Evolutionary conservation across 2,113 vertebrate species (phyloP), one percentile per base, ranked within the genome.

Genomic region (Dipodomys stephensi): DNA sequence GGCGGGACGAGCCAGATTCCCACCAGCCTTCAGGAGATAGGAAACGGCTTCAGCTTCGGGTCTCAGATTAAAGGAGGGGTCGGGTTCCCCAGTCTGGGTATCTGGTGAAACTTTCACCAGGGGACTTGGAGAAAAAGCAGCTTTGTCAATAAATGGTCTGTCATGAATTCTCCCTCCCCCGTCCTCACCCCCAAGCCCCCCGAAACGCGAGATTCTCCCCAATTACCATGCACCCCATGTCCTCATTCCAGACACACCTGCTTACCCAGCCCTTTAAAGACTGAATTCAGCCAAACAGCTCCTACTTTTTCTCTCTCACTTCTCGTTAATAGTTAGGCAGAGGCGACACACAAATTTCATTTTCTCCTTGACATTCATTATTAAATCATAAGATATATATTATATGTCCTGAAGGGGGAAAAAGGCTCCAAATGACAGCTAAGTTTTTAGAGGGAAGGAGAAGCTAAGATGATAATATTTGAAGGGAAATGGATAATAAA

Each of bases 61-160:
- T 93, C 93, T 94, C 96, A 80, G 81, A 86, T 94, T 64, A 91
- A 95, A 94, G 74, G 20, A 57, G 46, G 92, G 86, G 39, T 93
- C 57, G 25, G 60, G 39, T 95, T 96, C 94, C 90, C 91, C 30
- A 87, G 79, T 68, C 13, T 60, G 72, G 71, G 2, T 85, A 85
- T 94, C 90, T 94, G 95, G 93, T 90, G 79, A 82, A 53, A 53
- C 39, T 82, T 74, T 74, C 68, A 94, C 85, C 16, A 22, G 32
- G 85, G 74, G 57, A 88, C 46, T 28, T 64, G 60, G 71, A 76
- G 44, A 93, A 13, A 84, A 92, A 83, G 39, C 15, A 64, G 65
- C 25, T 30, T 76, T 68, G 88, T 60, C 57, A 87, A 44, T 92
- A 86, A 96, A 78, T n/a, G 49, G 46, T 44, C 91, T 81, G 77